These are phyloP conservation scores for Laticauda colubrina DNA, from an alignment of 2,113 vertebrate species.

Conservation along the genomic window DNA sequence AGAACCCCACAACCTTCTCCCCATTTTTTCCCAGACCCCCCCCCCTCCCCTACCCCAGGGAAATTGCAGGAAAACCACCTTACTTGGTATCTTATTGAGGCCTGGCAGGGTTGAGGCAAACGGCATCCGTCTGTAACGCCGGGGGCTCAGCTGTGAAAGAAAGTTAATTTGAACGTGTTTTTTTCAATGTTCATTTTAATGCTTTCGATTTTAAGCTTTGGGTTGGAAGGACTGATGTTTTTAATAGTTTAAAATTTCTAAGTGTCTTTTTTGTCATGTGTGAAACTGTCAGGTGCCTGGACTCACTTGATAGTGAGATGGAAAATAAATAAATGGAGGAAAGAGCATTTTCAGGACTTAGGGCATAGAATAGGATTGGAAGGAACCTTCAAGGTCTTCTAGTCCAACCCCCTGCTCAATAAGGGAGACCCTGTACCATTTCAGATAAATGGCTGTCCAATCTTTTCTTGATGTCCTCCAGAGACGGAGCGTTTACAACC, in stretches of 20 bases:
- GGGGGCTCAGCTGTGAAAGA: constrained; percentile 51
- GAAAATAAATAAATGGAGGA: background rate
- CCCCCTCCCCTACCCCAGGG: rapidly evolving
- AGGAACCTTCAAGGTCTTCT: background rate
- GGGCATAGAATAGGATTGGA: background rate
- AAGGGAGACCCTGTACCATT: background rate
- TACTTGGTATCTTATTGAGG: constrained; percentile 68
- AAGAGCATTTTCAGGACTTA: background rate
- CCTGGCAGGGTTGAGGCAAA: constrained; percentile 72
- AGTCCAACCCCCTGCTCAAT: background rate
- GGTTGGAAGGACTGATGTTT: background rate
- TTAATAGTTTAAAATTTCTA: too few species aligned
- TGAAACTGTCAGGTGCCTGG: background rate
- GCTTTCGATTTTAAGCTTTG: background rate
- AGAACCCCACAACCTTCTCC: too few species aligned
- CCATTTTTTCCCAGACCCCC: too few species aligned
- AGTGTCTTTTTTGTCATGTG: background rate
- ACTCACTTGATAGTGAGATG: background rate
- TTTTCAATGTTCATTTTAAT: background rate
- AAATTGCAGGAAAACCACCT: background rate
- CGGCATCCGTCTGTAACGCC: constrained; percentile 63
- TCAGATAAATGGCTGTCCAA: background rate
- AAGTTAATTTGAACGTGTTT: background rate
- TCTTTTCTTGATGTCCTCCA: background rate
- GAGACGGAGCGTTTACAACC: too few species aligned